Evolutionary conservation across 2,888 invertebrate genomes (phyloP).

Genomic region (Patella ulyssiponensis): DNA sequence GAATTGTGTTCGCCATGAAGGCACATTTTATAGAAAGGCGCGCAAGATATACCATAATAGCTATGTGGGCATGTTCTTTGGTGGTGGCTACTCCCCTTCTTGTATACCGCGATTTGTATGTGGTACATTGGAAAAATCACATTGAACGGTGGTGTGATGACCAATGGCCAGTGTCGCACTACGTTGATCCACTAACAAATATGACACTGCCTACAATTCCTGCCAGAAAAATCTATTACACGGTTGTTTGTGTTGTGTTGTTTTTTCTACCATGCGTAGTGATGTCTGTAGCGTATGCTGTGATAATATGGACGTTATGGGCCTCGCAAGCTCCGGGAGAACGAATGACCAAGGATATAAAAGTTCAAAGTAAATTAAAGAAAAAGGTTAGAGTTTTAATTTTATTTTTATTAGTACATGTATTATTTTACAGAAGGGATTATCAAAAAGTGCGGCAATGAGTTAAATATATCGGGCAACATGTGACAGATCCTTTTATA

Average conservation of each 20-base stretch:
- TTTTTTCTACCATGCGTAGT: slow-evolving; percentile 85
- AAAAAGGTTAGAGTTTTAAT: slow-evolving; percentile 58
- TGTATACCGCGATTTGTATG: slow-evolving; percentile 73
- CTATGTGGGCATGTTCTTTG: slow-evolving; percentile 81
- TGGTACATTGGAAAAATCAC: slow-evolving; percentile 81
- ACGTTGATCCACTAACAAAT: slow-evolving; percentile 31
- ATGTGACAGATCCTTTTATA: too few relatives aligned
- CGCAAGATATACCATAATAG: slow-evolving; percentile 79
- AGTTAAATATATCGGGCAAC: too few relatives aligned
- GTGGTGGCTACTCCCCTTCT: slow-evolving; percentile 76
- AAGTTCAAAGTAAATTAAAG: slow-evolving; percentile 64
- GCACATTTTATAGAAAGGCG: slow-evolving; percentile 79
- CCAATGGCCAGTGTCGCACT: slow-evolving; percentile 55
- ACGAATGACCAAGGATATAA: slow-evolving; percentile 62
- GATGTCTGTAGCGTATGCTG: slow-evolving; percentile 83
- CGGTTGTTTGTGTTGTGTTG: slow-evolving; percentile 81
- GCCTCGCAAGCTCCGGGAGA: slow-evolving; percentile 71
- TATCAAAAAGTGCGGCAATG: too few relatives aligned
- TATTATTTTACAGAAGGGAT: too few relatives aligned
- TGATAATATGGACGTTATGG: slow-evolving; percentile 81
- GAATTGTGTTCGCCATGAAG: slow-evolving; percentile 83
- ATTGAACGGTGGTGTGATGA: slow-evolving; percentile 85
- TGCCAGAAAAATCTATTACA: slow-evolving; percentile 82
- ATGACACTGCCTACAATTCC: slow-evolving; percentile 41
- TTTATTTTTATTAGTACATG: too few relatives aligned